Evolutionary conservation across 2,888 invertebrate species (phyloP).

Genomic region (Aphodius sticticus): DNA sequence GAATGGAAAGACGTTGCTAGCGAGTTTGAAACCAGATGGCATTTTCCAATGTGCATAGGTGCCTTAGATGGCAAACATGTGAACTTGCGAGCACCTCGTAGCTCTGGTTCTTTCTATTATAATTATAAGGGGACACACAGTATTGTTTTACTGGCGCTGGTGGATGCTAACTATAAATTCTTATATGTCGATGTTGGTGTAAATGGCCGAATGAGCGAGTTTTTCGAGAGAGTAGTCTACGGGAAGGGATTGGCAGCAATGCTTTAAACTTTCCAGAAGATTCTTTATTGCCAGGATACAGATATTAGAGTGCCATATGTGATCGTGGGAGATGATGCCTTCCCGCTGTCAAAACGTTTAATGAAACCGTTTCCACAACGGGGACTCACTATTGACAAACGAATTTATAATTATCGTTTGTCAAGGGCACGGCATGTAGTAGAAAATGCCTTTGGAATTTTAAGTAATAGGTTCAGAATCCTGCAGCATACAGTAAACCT

Average conservation of each 20-base stretch:
- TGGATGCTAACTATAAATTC: constrained; percentile 40
- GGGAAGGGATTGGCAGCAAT: not conserved
- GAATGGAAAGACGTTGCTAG: constrained; percentile 28
- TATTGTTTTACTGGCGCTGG: constrained; percentile 36
- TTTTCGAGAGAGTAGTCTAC: not conserved
- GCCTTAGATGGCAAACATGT: constrained; percentile 47
- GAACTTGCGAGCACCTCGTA: constrained; percentile 34
- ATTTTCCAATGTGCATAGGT: constrained; percentile 45
- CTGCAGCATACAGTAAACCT: constrained; percentile 39
- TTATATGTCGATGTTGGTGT: constrained; percentile 41
- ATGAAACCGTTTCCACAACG: constrained; percentile 25
- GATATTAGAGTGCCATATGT: constrained; percentile 11
- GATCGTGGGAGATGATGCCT: constrained; percentile 24
- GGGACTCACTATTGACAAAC: constrained; percentile 37
- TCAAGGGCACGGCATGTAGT: constrained; percentile 42
- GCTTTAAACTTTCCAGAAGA: not conserved
- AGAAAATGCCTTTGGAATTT: constrained; percentile 43
- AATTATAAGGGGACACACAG: constrained; percentile 47
- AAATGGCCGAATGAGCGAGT: constrained; percentile 43
- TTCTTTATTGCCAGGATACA: not conserved
- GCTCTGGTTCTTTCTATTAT: constrained; percentile 45
- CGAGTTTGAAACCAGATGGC: constrained; percentile 38
- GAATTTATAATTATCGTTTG: constrained; percentile 42
- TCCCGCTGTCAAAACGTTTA: constrained; percentile 14
- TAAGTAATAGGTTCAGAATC: constrained; percentile 39